A percentile compares a stretch with the other conserved stretches of the same genome.
These are phyloP conservation scores for Polylopha cassiicola DNA, from an alignment of 2,888 invertebrate genomes.

Conservation along the genomic window DNA sequence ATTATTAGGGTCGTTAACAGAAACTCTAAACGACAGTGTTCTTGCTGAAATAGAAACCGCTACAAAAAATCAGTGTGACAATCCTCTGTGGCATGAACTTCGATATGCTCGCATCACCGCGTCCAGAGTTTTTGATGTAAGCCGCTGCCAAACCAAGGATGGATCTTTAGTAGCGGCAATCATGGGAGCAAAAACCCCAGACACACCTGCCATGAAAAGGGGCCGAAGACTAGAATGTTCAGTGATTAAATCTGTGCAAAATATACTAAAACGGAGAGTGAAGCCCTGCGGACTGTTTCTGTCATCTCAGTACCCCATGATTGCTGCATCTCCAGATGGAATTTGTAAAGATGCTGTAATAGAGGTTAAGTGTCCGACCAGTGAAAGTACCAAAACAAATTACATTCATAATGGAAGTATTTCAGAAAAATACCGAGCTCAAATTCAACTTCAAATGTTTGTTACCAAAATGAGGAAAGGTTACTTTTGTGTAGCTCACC, in stretches of 20 bases:
- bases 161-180: too few relatives aligned
- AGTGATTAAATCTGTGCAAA: background rate
- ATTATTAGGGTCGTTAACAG: too few relatives aligned
- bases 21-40: too few relatives aligned
- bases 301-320: slow-evolving; percentile 14
- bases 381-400: slow-evolving; percentile 9
- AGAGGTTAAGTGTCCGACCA: slow-evolving; percentile 20
- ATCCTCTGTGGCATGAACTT: too few relatives aligned
- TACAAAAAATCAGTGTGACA: too few relatives aligned
- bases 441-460: slow-evolving; percentile 19
- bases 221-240: background rate
- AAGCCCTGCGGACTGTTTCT: background rate
- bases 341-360: slow-evolving; percentile 19
- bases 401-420: slow-evolving; percentile 1
- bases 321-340: slow-evolving; percentile 19
- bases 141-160: too few relatives aligned
- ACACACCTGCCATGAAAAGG: too few relatives aligned
- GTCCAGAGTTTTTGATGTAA: too few relatives aligned
- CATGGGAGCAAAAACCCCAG: too few relatives aligned
- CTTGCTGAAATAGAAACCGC: too few relatives aligned
- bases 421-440: background rate
- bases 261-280: background rate
- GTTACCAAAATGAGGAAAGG: slow-evolving; percentile 9
- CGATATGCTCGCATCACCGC: too few relatives aligned
- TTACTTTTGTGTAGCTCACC: slow-evolving; percentile 18